Conservation (phyloP, 1,140 invertebrate genomes). For the Schlechtendalia chinensis region DNA sequence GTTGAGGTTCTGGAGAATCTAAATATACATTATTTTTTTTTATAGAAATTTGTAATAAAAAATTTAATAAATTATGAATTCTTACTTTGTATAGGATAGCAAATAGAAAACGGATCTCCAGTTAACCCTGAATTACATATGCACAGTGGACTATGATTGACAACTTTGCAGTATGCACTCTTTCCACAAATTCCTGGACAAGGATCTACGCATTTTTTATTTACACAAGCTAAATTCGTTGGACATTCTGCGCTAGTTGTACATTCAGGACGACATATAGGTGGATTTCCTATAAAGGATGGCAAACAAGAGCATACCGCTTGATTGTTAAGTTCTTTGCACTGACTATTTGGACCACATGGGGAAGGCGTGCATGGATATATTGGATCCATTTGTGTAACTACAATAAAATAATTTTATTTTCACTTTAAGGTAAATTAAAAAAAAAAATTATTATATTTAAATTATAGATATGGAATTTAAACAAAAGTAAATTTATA, state of each 20-base stretch:
- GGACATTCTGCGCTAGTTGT: conserved; percentile 62
- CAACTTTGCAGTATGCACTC: conserved; percentile 60
- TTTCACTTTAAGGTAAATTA: not conserved
- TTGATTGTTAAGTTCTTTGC: conserved; percentile 55
- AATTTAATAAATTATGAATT: not conserved
- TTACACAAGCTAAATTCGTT: conserved; percentile 57
- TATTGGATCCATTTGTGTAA: conserved; percentile 47
- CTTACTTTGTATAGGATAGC: conserved; percentile 58
- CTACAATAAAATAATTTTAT: conserved; percentile 2
- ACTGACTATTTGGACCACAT: conserved; percentile 59
- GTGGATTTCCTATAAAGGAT: conserved; percentile 65
- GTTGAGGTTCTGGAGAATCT: conserved; percentile 47
- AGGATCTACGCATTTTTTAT: conserved; percentile 60
- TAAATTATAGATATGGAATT: not conserved
- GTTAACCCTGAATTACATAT: conserved; percentile 57
- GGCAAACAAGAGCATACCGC: conserved; percentile 58
- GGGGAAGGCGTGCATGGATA: conserved; percentile 57
- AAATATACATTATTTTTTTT: conserved; percentile 2
- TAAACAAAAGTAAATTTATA: not conserved
- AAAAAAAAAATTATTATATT: too few species aligned
- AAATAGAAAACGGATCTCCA: conserved; percentile 62
- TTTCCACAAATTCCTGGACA: conserved; percentile 62
- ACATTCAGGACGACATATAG: conserved; percentile 69
- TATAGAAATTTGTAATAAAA: not conserved
- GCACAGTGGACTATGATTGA: conserved; percentile 61